Evolutionary conservation across 1,140 invertebrate species (phyloP), one percentile per base, ranked within the genome.

Genomic region (Plectrocnemia conspersa): DNA sequence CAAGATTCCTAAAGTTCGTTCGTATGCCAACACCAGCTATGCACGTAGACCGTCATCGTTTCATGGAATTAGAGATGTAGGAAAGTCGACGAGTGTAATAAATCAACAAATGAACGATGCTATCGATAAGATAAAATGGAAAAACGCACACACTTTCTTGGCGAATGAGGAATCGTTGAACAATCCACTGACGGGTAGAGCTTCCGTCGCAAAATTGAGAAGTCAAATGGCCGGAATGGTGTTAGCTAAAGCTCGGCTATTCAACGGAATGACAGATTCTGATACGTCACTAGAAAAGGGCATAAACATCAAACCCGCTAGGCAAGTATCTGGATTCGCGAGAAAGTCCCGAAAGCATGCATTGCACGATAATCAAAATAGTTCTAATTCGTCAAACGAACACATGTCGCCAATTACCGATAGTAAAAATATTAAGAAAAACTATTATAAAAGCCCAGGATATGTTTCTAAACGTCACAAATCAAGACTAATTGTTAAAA

Each of bases 201-300:
- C 78, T 1, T 84, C 82, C 0, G 72, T 85, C 3, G 79, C 79
- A 0, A 78, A 80, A 63, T 63, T 85, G 4, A 68, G 82, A 27
- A 73, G 72, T 24, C 79, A 82, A 66, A 84, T 84, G 64, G 80
- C 80, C 7, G 83, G 82, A 4, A 84, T 83, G 81, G 83, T 85
- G 1, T 59, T 82, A 24, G 81, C 79, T 0, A 83, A 82, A 68
- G 80, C 81, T 0, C 80, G 77, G 62, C 65, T 84, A 3, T 85
- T 84, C 61, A 80, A 83, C 59, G 73, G 74, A 6, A 67, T 78
- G 25, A 69, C 65, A 9, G 59, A 61, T 47, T 61, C 59, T 10
- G 59, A 61, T 41, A 54, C 33, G 11, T 61, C 59, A 7, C 3
- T 55, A 13, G 59, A 61, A 38, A 61, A 61, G 29, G 58, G 47